Base-by-base conservation (phyloP, 2,888 invertebrate genomes). In the Atrina japonica region DNA sequence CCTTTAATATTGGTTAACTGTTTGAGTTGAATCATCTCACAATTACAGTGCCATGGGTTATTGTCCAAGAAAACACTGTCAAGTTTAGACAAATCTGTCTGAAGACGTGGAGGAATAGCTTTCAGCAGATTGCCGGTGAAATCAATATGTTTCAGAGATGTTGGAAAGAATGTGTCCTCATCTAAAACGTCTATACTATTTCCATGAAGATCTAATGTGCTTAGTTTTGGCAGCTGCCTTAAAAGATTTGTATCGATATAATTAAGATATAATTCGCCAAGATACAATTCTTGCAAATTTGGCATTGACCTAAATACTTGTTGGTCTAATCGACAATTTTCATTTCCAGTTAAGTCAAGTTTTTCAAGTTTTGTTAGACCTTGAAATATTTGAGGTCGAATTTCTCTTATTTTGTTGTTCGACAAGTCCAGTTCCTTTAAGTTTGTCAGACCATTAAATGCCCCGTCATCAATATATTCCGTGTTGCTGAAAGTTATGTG, bases 1-100 rank as follows among this genome's bases (percentile, higher is more conserved):
- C 23, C 40, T 23, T 27, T 21, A 18, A 59, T 60, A 18, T 53
- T 65, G 11, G 52, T 45, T 16, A 18, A 43, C n/a, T 53, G 25
- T 27, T 58, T 65, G 14, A 70, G 7, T 16, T 30, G 35, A 49
- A 60, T 60, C 25, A 66, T 60, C 23, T 66, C 41, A 11, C 60
- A 60, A 50, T 65, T 64, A 40, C 70, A 70, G n/a, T 52, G 29
- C 70, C 70, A 70, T 14, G 53, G 53, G 18, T 70, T 70, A 29
- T 45, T 43, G 25, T 23, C 59, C n/a, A 65, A 49, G 7, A 60
- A 35, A 7, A 66, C 18, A 27, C 53, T 66, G 29, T 63, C 18
- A 21, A 68, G 27, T 16, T 55, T 40, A 2, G 25, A 21, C 11
- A 68, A 55, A 2, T 25, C 25, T 1, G 25, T 30, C 50, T 45